phyloP scores from a whole-genome alignment of 2,888 invertebrate species.

The Mycalesis mineus region DNA sequence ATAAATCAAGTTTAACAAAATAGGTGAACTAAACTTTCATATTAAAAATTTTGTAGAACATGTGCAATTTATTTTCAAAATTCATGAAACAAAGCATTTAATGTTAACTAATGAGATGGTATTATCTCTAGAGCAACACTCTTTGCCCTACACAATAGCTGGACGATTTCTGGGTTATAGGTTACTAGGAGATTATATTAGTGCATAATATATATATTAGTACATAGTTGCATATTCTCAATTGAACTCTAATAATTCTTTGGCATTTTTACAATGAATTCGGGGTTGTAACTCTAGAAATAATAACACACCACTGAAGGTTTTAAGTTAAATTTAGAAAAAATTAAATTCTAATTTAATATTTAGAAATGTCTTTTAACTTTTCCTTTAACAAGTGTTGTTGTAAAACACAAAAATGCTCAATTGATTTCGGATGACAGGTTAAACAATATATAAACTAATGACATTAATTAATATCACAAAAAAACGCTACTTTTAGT shows the following conservation, averaged over 20 bases:
- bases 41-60: too few species aligned
- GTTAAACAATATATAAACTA: background rate
- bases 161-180: too few species aligned
- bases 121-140: background rate
- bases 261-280: too few species aligned
- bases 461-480: slow-evolving; percentile 4
- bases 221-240: too few species aligned
- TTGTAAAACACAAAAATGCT: background rate
- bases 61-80: too few species aligned
- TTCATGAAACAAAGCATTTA: background rate
- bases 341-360: background rate
- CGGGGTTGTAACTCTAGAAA: background rate
- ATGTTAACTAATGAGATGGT: background rate
- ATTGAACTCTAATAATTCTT: too few species aligned
- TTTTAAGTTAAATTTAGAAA: too few species aligned
- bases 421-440: background rate
- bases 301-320: background rate
- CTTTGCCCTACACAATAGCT: background rate
- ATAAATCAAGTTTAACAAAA: background rate
- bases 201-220: too few species aligned
- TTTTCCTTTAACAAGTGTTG: background rate
- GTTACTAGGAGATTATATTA: too few species aligned
- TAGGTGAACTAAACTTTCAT: background rate
- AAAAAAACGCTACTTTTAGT: slow-evolving; percentile 5
- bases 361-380: background rate